Percentiles rank a stretch among this genome's conserved stretches.
Conservation (phyloP, 2,888 invertebrate genomes). For the Lydus trimaculatus region DNA sequence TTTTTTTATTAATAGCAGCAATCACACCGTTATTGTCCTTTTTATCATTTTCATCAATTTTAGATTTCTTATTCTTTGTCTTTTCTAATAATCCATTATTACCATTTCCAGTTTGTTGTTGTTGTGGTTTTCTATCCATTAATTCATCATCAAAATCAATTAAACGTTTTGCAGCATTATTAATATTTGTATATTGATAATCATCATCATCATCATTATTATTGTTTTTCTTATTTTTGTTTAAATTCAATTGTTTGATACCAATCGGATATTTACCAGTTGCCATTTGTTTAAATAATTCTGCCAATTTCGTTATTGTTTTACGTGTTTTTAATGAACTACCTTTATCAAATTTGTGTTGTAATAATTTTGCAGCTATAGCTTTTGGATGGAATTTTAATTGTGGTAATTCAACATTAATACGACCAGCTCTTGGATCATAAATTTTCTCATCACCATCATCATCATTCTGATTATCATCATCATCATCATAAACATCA, state of each 20-base stretch:
- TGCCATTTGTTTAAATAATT: conserved; percentile 64
- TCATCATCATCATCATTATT: conserved; percentile 30
- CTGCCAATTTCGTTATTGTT: conserved; percentile 61
- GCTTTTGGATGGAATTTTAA: conserved; percentile 69
- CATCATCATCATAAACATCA: conserved; percentile 47
- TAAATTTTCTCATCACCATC: conserved; percentile 50
- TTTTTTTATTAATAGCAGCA: too few species aligned
- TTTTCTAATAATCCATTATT: too few species aligned
- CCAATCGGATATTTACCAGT: conserved; percentile 74
- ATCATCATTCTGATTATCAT: conserved; percentile 36
- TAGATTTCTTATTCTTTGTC: conserved; percentile 12
- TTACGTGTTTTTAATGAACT: conserved; percentile 67
- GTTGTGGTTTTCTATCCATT: conserved; percentile 23
- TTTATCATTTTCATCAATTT: background rate
- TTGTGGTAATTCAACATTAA: conserved; percentile 75
- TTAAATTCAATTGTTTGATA: conserved; percentile 62
- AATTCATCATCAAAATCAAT: conserved; percentile 55
- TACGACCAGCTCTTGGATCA: conserved; percentile 84
- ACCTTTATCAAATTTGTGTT: conserved; percentile 61
- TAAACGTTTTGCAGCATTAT: conserved; percentile 51
- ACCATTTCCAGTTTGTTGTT: conserved; percentile 1
- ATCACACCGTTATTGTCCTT: too few species aligned
- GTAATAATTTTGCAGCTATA: conserved; percentile 65
- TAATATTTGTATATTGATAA: conserved; percentile 46
- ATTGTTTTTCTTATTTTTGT: too few species aligned